These are phyloP conservation scores for Galaxias olidus DNA, from an alignment of 2,797 vertebrate species.

Conservation along the genomic window DNA sequence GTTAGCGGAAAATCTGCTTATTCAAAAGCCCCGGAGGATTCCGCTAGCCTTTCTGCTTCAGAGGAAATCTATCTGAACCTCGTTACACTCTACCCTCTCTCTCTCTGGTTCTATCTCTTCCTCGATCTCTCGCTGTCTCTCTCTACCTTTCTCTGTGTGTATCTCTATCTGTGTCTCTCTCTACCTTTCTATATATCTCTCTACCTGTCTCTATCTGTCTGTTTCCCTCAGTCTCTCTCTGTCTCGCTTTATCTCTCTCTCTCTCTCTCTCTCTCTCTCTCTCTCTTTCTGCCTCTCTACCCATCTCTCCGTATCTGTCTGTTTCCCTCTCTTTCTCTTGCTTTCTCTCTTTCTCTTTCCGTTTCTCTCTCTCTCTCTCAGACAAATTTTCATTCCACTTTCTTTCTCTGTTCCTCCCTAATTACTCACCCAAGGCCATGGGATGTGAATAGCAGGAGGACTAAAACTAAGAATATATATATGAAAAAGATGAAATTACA, in stretches of 20 bases:
- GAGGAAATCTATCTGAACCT: constrained; percentile 63
- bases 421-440: background rate
- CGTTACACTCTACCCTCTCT: background rate
- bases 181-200: background rate
- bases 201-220: background rate
- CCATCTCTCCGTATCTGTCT: background rate
- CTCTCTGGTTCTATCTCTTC: constrained; percentile 9
- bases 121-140: background rate
- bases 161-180: background rate
- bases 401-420: constrained; percentile 11
- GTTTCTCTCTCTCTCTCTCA: background rate
- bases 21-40: constrained; percentile 65
- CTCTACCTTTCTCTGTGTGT: background rate
- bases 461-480: no score
- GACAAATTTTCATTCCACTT: background rate
- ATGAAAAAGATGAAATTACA: no score
- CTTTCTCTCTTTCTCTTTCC: background rate
- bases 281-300: background rate
- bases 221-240: background rate
- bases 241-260: background rate
- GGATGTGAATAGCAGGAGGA: no score
- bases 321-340: background rate
- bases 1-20: constrained; percentile 71
- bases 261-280: background rate
- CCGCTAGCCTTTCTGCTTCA: constrained; percentile 55